Conservation (phyloP, 2,113 vertebrate species). For the Glareola pratincola region DNA sequence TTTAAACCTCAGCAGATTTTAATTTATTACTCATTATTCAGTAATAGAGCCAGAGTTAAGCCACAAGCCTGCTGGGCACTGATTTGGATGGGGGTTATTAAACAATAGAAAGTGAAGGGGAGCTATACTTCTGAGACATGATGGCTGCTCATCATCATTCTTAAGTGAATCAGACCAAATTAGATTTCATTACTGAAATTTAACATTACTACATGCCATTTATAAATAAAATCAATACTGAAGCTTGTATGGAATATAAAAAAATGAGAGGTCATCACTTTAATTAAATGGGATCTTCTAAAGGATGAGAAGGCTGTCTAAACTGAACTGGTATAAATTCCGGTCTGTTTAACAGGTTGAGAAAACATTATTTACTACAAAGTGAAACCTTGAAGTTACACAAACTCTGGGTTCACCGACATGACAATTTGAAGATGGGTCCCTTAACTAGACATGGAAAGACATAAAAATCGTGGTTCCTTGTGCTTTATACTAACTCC, state of each 20-base stretch:
- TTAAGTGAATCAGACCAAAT: background rate
- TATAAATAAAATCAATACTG: background rate
- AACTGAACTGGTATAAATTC: background rate
- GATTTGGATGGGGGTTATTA: background rate
- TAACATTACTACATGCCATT: background rate
- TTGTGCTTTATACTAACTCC: background rate
- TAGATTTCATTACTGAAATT: background rate
- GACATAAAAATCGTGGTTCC: rapidly evolving
- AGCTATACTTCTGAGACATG: background rate
- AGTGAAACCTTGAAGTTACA: background rate
- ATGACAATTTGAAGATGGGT: background rate
- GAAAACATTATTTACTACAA: background rate
- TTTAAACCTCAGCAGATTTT: background rate
- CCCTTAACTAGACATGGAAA: background rate
- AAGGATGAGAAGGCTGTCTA: background rate
- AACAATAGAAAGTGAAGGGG: background rate
- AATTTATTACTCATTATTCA: background rate
- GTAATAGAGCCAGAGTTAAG: background rate
- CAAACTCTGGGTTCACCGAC: background rate
- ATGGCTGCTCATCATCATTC: background rate
- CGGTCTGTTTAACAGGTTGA: background rate
- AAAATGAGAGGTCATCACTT: background rate
- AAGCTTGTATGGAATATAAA: background rate
- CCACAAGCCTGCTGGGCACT: background rate
- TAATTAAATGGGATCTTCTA: background rate